phyloP scores from a whole-genome alignment of 2,113 vertebrate genomes.

The Daubentonia madagascariensis region DNA sequence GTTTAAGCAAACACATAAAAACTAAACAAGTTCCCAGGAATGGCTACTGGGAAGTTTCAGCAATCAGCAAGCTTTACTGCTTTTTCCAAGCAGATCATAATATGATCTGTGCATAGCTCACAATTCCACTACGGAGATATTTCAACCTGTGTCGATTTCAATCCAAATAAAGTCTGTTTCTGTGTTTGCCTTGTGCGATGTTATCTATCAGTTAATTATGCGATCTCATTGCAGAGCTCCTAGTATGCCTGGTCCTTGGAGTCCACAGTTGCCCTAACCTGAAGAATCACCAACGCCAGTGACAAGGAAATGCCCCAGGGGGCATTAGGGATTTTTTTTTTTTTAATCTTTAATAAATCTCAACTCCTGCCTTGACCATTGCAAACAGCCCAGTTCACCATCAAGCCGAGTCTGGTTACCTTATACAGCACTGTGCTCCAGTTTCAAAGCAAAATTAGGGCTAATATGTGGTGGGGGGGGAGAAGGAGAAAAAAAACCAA shows the following conservation, averaged over 20 bases:
- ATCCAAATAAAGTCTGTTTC: slow-evolving; percentile 20
- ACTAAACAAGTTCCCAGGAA: slow-evolving; percentile 20
- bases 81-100: slow-evolving; percentile 20
- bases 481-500: slow-evolving; percentile 33
- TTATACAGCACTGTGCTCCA: slow-evolving; percentile 38
- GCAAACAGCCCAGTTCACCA: slow-evolving; percentile 29
- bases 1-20: slow-evolving; percentile 35
- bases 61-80: not conserved
- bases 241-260: not conserved
- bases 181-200: not conserved
- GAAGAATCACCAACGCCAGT: slow-evolving; percentile 29
- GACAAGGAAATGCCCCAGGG: slow-evolving; percentile 28
- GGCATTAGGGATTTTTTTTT: not conserved
- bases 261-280: not conserved
- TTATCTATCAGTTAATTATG: not conserved
- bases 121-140: not conserved
- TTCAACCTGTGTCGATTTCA: slow-evolving; percentile 47
- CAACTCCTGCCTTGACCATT: slow-evolving; percentile 19
- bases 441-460: slow-evolving; percentile 63
- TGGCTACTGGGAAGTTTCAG: slow-evolving; percentile 48
- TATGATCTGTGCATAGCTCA: slow-evolving; percentile 1
- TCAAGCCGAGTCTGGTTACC: not conserved
- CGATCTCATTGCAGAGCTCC: not conserved
- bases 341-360: slow-evolving; percentile 28
- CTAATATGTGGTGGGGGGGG: not conserved